These are phyloP conservation scores for Andrena haemorrhoa DNA, from an alignment of 2,888 invertebrate species.

Conservation along the genomic window DNA sequence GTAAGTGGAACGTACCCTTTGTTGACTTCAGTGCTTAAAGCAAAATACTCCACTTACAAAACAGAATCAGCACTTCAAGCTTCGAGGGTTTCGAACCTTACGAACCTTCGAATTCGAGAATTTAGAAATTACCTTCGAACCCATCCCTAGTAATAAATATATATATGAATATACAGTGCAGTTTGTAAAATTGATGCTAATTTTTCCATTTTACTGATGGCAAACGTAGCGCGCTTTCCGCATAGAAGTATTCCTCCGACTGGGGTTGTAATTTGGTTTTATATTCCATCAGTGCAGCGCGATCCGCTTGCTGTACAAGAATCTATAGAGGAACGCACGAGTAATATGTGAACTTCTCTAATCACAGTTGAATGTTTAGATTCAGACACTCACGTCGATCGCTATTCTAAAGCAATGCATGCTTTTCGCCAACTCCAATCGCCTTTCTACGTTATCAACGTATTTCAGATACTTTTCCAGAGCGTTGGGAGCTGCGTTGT, in stretches of 20 bases:
- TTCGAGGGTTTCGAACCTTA: too few species aligned
- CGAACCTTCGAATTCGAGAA: too few species aligned
- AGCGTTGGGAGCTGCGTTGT: slow-evolving; percentile 84
- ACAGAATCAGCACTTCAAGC: too few species aligned
- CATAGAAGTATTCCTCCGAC: slow-evolving; percentile 90
- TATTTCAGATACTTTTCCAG: slow-evolving; percentile 87
- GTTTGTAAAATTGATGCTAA: slow-evolving; percentile 51
- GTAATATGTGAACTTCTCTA: background rate
- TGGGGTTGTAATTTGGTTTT: slow-evolving; percentile 88
- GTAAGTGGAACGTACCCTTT: too few species aligned
- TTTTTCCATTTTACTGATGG: slow-evolving; percentile 82
- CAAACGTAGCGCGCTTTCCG: slow-evolving; percentile 89
- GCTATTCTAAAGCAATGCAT: slow-evolving; percentile 89
- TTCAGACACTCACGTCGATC: slow-evolving; percentile 86
- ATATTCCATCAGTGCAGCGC: slow-evolving; percentile 87
- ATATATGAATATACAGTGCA: slow-evolving; percentile 23
- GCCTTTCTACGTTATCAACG: slow-evolving; percentile 86
- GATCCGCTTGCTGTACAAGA: slow-evolving; percentile 87
- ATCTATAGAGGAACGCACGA: slow-evolving; percentile 76
- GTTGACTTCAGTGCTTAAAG: too few species aligned
- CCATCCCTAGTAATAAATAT: slow-evolving; percentile 13
- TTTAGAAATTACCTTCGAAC: too few species aligned
- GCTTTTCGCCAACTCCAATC: slow-evolving; percentile 88
- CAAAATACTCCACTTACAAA: too few species aligned
- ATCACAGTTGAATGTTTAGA: background rate